These are phyloP conservation scores for Myoxocephalus aenaeus DNA, from an alignment of 2,797 vertebrate species.

Conservation along the genomic window DNA sequence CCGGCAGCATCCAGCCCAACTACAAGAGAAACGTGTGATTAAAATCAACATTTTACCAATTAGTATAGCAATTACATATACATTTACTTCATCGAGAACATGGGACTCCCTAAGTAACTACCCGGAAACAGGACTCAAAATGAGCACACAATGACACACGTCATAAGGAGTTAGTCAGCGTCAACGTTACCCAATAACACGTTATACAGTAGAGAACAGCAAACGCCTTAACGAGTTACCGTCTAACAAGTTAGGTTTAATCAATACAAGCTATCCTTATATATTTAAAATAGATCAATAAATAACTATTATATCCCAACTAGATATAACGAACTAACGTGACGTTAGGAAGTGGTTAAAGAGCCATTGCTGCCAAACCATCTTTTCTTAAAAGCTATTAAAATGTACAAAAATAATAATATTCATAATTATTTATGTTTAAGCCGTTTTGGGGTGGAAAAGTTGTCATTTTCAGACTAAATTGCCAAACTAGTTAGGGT, in stretches of 20 bases:
- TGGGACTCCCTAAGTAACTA: too few species aligned
- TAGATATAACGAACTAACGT: neutral
- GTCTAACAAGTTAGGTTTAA: neutral
- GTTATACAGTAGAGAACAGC: neutral
- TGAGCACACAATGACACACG: neutral
- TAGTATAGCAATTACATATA: neutral
- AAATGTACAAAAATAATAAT: too few species aligned
- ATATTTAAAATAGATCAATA: neutral
- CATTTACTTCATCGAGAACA: neutral
- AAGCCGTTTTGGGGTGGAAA: neutral
- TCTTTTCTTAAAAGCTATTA: neutral
- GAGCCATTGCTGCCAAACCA: fast-evolving
- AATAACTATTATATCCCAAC: neutral
- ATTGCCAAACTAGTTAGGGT: neutral
- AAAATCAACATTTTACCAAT: neutral
- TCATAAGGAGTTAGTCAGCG: neutral
- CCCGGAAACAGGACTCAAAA: neutral
- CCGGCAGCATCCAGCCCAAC: slow-evolving; percentile 93
- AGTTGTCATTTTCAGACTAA: neutral
- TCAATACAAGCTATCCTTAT: neutral
- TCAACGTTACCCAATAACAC: neutral
- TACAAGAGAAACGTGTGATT: slow-evolving; percentile 54
- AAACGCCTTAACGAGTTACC: neutral
- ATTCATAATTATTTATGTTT: neutral
- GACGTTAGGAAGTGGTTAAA: neutral